A percentile compares a stretch with the other conserved stretches of the same genome.
Evolutionary conservation across 2,888 invertebrate species (phyloP).

Genomic region (Ceriagrion tenellum): DNA sequence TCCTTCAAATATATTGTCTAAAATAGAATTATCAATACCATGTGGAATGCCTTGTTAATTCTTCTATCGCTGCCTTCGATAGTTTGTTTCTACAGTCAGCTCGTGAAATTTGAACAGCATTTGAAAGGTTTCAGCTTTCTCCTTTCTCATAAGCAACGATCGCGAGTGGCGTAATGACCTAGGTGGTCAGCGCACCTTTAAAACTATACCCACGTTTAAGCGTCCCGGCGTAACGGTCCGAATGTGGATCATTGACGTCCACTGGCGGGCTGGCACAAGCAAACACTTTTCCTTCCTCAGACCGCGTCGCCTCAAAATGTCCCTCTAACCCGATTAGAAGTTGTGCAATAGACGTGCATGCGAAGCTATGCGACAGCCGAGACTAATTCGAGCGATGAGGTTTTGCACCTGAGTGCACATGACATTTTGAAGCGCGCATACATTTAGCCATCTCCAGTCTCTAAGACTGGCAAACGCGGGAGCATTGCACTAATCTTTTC

Average conservation of each 20-base stretch:
- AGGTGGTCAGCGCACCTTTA: neutral
- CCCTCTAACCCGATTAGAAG: neutral
- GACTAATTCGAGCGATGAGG: neutral
- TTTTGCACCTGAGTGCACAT: neutral
- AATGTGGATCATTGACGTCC: slow-evolving; percentile 26
- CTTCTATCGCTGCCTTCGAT: too few species aligned
- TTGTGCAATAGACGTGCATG: neutral
- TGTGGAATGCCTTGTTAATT: too few species aligned
- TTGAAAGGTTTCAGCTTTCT: too few species aligned
- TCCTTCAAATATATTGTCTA: too few species aligned
- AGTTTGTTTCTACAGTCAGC: too few species aligned
- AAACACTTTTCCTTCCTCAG: neutral
- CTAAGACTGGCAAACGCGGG: too few species aligned
- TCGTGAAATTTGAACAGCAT: too few species aligned
- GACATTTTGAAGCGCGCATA: neutral
- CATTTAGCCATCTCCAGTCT: too few species aligned
- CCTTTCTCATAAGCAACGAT: too few species aligned
- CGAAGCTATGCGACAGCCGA: neutral
- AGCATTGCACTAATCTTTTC: too few species aligned
- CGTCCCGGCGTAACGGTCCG: neutral
- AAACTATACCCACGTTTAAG: neutral
- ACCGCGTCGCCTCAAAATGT: neutral
- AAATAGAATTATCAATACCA: too few species aligned
- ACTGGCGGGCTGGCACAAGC: neutral
- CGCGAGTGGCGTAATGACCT: neutral